Conservation (phyloP, 2,888 invertebrate species). For the Aquatica leii region DNA sequence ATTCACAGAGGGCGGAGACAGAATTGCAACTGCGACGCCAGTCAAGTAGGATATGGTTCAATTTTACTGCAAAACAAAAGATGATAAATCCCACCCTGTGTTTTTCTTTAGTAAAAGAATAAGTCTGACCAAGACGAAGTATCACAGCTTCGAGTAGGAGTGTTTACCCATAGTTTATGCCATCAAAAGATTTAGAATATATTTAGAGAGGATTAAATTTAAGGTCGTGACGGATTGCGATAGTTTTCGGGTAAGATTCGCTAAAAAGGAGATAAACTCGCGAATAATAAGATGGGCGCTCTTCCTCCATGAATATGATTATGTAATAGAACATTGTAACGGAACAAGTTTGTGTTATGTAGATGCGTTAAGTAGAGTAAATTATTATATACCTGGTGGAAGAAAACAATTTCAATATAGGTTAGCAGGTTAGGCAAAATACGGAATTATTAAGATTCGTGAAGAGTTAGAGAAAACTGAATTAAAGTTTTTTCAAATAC, state of each 20-base stretch:
- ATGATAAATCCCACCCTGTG: constrained; percentile 45
- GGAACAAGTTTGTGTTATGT: constrained; percentile 18
- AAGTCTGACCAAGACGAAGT: constrained; percentile 42
- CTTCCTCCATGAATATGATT: constrained; percentile 19
- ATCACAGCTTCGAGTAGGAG: constrained; percentile 51
- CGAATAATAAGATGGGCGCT: constrained; percentile 25
- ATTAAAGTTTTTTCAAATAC: constrained; percentile 21
- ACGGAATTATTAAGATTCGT: constrained; percentile 37
- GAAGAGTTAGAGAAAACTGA: constrained; percentile 35
- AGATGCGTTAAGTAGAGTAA: constrained; percentile 45
- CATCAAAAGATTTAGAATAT: constrained; percentile 41
- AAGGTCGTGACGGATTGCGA: constrained; percentile 47
- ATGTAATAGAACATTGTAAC: constrained; percentile 20
- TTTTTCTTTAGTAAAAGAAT: constrained; percentile 50
- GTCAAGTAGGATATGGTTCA: constrained; percentile 46
- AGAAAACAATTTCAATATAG: constrained; percentile 40
- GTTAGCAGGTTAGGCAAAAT: constrained; percentile 39
- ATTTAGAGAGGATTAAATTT: constrained; percentile 45
- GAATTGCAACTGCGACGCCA: constrained; percentile 51
- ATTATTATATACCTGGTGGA: constrained; percentile 30
- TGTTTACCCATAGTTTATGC: constrained; percentile 44
- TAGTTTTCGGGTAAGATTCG: constrained; percentile 42
- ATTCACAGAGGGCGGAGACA: constrained; percentile 44
- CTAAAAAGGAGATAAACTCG: constrained; percentile 46
- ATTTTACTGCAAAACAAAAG: constrained; percentile 48